A percentile compares a stretch with the other conserved stretches of the same genome.
Evolutionary conservation across 1,140 invertebrate species (phyloP).

Genomic region (Caenorhabditis briggsae): DNA sequence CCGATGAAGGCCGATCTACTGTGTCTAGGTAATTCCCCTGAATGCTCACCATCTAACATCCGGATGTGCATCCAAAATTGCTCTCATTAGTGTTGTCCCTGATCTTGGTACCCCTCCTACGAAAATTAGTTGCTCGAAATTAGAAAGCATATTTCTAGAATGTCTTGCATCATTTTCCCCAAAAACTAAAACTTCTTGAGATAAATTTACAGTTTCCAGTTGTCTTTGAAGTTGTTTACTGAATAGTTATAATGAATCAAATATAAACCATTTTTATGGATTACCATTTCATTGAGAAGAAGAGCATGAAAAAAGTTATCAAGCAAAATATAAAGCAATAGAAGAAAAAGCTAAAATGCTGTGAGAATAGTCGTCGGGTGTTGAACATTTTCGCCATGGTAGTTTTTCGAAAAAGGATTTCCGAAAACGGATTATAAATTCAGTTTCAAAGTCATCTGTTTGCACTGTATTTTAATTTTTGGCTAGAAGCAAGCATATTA

Average conservation of each 20-base stretch:
- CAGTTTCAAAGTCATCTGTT: no score
- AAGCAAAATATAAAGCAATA: constrained; percentile 3
- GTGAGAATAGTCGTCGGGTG: not conserved
- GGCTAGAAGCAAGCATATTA: no score
- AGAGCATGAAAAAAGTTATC: not conserved
- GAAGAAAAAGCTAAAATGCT: not conserved
- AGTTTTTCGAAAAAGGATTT: not conserved
- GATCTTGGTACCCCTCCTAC: constrained; percentile 88
- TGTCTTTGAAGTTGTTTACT: not conserved
- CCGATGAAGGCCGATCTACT: no score
- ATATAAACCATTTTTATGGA: no score
- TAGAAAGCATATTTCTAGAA: not conserved
- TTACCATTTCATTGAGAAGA: constrained; percentile 40
- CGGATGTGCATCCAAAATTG: constrained; percentile 98
- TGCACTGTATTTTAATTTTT: no score
- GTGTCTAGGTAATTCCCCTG: no score
- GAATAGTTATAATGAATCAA: not conserved
- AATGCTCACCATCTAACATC: constrained; percentile 86
- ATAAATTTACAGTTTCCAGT: not conserved
- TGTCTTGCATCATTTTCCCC: not conserved
- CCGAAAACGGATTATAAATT: constrained; percentile 1
- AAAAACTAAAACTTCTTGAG: not conserved
- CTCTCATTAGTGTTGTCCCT: constrained; percentile 95
- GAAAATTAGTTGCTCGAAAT: constrained; percentile 29
- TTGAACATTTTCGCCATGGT: not conserved